Evolutionary conservation across 2,888 invertebrate species (phyloP).

Genomic region (Oscheius onirici): DNA sequence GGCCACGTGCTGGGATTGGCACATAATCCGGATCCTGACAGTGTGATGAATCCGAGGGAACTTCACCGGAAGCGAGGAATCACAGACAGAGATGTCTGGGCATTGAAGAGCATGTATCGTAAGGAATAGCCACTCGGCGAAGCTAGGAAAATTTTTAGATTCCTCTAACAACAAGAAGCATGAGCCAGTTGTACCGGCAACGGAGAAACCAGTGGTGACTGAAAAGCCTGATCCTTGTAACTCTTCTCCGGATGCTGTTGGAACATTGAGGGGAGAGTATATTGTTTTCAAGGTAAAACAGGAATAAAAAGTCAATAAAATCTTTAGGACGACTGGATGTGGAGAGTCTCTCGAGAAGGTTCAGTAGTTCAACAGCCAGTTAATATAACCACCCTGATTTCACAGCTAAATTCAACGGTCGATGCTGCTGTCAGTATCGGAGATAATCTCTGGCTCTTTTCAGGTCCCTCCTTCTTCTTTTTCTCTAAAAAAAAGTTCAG

Average conservation of each 20-base stretch:
- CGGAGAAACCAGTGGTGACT: neutral
- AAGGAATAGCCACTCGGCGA: neutral
- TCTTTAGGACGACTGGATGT: slow-evolving; percentile 32
- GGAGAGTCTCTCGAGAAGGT: slow-evolving; percentile 20
- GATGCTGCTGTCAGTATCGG: slow-evolving; percentile 28
- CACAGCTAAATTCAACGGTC: slow-evolving; percentile 5
- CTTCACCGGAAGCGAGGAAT: slow-evolving; percentile 9
- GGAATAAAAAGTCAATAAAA: neutral
- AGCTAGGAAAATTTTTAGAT: neutral
- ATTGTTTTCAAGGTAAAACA: slow-evolving; percentile 24
- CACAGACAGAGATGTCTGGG: slow-evolving; percentile 11
- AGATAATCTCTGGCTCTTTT: slow-evolving; percentile 28
- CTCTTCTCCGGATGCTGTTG: slow-evolving; percentile 16
- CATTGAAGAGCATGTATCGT: slow-evolving; percentile 18
- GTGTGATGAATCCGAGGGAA: slow-evolving; percentile 30
- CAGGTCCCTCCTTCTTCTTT: neutral
- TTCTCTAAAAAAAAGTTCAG: neutral
- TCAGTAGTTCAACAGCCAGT: neutral
- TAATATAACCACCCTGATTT: neutral
- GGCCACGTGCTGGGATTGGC: slow-evolving; percentile 27
- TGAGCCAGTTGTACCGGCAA: neutral
- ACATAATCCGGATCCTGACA: slow-evolving; percentile 24
- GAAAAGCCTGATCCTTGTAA: slow-evolving; percentile 13
- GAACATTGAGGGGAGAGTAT: slow-evolving; percentile 20
- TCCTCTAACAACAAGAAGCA: neutral